phyloP scores from a whole-genome alignment of 2,113 vertebrate species.

The Mionectes macconnelli region DNA sequence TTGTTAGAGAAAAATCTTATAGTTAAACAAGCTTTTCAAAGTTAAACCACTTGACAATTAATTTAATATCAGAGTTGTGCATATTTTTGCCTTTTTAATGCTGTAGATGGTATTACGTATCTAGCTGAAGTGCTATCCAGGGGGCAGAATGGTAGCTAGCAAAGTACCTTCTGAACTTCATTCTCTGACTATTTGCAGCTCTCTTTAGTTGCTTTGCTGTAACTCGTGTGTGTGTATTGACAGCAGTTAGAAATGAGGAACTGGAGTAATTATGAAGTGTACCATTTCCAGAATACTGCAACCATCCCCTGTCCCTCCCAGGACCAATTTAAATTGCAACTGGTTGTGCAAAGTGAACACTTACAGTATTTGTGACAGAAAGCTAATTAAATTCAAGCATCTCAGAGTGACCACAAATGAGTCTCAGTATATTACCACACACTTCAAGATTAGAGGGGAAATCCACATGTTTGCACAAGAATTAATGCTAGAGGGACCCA shows the following conservation, averaged over 20 bases:
- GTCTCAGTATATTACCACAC: neutral
- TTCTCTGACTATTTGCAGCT: neutral
- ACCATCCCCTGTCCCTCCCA: neutral
- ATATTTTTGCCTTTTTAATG: conserved; percentile 25
- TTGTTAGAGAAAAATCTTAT: conserved; percentile 44
- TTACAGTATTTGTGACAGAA: neutral
- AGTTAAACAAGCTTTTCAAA: conserved; percentile 47
- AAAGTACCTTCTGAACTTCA: neutral
- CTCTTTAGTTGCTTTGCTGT: neutral
- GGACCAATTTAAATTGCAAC: neutral
- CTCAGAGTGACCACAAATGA: neutral
- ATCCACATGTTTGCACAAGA: neutral
- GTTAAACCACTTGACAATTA: conserved; percentile 49
- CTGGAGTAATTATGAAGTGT: neutral
- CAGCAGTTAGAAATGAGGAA: neutral
- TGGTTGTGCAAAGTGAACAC: neutral
- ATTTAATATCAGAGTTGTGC: conserved; percentile 34
- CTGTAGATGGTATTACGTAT: neutral
- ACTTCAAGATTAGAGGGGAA: neutral
- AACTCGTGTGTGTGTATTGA: neutral
- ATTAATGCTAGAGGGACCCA: neutral
- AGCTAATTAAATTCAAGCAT: neutral
- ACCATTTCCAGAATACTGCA: neutral
- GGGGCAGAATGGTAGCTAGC: neutral
- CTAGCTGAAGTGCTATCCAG: neutral